Conservation (phyloP, 2,888 invertebrate genomes). For the Coleophora deauratella region DNA sequence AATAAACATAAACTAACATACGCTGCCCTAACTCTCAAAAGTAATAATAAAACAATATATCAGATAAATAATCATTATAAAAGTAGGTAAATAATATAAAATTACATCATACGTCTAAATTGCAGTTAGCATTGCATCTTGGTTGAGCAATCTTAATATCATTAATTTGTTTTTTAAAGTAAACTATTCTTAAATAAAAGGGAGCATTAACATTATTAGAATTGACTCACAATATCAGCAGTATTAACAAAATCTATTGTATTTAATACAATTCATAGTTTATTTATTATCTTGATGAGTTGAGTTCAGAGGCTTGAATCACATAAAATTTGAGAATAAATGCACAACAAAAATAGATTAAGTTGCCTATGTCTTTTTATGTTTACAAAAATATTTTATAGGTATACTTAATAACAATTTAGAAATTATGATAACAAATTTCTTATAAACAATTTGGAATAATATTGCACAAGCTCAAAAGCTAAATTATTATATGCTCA, state of each 20-base stretch:
- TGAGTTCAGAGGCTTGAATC: slow-evolving; percentile 57
- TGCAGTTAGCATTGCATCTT: slow-evolving; percentile 69
- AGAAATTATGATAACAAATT: slow-evolving; percentile 67
- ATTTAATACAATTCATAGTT: slow-evolving; percentile 26
- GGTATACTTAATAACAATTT: slow-evolving; percentile 63
- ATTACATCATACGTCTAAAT: slow-evolving; percentile 56
- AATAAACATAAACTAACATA: slow-evolving; percentile 71
- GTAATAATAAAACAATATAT: slow-evolving; percentile 58
- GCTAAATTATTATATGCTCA: slow-evolving; percentile 60
- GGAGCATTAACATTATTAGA: slow-evolving; percentile 67
- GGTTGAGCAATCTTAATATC: slow-evolving; percentile 70
- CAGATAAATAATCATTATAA: slow-evolving; percentile 64
- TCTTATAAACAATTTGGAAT: slow-evolving; percentile 69
- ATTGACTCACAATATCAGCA: slow-evolving; percentile 71
- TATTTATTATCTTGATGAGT: slow-evolving; percentile 25
- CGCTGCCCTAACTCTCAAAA: slow-evolving; percentile 71
- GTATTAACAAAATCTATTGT: slow-evolving; percentile 57
- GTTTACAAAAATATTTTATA: slow-evolving; percentile 63
- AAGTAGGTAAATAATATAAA: slow-evolving; percentile 52
- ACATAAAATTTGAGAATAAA: slow-evolving; percentile 67
- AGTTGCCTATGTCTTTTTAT: slow-evolving; percentile 69
- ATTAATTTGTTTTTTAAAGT: slow-evolving; percentile 62
- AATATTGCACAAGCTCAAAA: slow-evolving; percentile 69
- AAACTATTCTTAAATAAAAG: slow-evolving; percentile 67
- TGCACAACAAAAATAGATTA: slow-evolving; percentile 71